Conservation (phyloP, 2,888 invertebrate species). For the Cordilura impudica region DNA sequence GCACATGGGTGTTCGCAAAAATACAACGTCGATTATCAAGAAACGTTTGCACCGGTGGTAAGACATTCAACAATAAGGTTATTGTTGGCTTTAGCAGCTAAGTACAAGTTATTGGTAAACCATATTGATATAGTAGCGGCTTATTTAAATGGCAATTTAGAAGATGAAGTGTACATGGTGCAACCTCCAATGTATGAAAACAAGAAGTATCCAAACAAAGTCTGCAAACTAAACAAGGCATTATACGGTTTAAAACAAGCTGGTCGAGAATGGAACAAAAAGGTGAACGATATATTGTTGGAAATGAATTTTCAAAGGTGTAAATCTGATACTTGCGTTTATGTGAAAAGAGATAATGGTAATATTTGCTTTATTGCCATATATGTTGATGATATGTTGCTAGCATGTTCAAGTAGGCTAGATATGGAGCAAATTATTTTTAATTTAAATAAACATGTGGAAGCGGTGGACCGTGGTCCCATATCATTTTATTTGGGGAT, state of each 20-base stretch:
- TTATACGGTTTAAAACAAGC: conserved; percentile 52
- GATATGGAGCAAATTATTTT: conserved; percentile 18
- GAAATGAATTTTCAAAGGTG: conserved; percentile 40
- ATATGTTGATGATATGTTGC: conserved; percentile 50
- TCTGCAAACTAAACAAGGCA: neutral
- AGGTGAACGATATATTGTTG: conserved; percentile 40
- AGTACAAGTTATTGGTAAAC: neutral
- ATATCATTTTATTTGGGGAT: conserved; percentile 39
- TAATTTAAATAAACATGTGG: conserved; percentile 20
- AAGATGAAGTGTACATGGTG: conserved; percentile 34
- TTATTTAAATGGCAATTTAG: conserved; percentile 38
- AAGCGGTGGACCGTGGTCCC: conserved; percentile 42
- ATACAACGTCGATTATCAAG: neutral
- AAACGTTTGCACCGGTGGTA: neutral
- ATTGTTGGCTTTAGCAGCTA: neutral
- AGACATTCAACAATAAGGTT: neutral
- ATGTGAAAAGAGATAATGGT: neutral
- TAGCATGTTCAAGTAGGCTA: conserved; percentile 21
- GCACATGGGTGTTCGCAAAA: neutral
- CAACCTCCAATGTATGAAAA: conserved; percentile 35
- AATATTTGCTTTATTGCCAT: too few species aligned
- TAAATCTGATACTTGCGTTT: conserved; percentile 32
- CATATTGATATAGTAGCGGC: conserved; percentile 4
- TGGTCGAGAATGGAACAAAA: conserved; percentile 54
- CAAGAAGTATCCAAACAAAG: conserved; percentile 6